Evolutionary conservation across 2,797 vertebrate genomes (phyloP), one percentile per base, ranked within the genome.

Genomic region (Podargus strigoides): DNA sequence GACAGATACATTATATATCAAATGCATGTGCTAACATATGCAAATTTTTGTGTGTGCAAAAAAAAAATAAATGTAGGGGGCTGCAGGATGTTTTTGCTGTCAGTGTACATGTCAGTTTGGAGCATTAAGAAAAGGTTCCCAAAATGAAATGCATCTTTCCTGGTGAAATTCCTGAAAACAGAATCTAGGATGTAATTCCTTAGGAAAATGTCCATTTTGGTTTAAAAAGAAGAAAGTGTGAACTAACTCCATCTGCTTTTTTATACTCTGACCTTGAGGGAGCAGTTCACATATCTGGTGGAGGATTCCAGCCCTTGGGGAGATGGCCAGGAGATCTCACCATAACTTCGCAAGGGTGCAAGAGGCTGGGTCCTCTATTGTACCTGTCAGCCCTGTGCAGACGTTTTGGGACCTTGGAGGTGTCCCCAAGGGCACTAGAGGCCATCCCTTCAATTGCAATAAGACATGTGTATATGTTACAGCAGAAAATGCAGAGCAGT

Each of bases 1-100:
- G 42, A 64, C 90, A 87, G 94, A 90, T 47, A 80, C 69, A 66
- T 82, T 92, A 83, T 92, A 78, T 84, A 96, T 85, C 76, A 90
- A 89, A 91, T 91, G 90, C 59, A 62, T 78, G 84, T 62, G 82
- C 69, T 89, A 93, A 90, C 69, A 78, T 72, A 91, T 80, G 87
- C 76, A 94, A 64, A 94, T 94, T 67, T 93, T 87, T 76, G 84
- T 58, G 13, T 81, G 73, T 84, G 39, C 58, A 75, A 81, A 90
- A 91, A 92, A 75, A 58, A 32, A 89, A 87, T n/a, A 92, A 90
- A 80, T 39, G 44, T 37, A 37, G 44, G 32, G 36, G n/a, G 8
- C 37, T 34, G 91, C 60, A 78, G 76, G 55, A 85, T 91, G 89
- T 72, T 93, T 92, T 89, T 87, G n/a, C 69, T 89, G 53, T 77